phyloP scores from a whole-genome alignment of 2,797 vertebrate species.

The Peromyscus nudipes region DNA sequence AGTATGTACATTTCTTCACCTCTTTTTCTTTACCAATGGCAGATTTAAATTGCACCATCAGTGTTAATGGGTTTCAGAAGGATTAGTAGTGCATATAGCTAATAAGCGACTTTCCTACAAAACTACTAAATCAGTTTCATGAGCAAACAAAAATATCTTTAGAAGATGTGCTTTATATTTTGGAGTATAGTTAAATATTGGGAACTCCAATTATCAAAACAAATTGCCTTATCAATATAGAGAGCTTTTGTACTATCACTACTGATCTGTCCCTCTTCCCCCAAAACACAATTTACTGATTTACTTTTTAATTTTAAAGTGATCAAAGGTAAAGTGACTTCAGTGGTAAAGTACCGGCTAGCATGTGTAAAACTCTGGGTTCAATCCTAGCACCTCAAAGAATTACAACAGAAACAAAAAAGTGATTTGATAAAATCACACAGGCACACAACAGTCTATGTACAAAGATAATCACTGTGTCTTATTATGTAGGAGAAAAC shows the following conservation, averaged over 20 bases:
- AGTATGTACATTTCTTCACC: neutral
- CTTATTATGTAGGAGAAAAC: neutral
- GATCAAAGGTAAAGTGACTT: neutral
- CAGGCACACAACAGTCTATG: neutral
- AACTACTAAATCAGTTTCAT: constrained; percentile 1
- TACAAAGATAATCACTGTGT: neutral
- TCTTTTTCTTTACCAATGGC: constrained; percentile 40
- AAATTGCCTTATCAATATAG: constrained; percentile 7
- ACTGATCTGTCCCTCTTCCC: neutral
- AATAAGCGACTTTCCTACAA: constrained; percentile 48
- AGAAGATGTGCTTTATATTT: constrained; percentile 44
- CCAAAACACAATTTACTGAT: neutral
- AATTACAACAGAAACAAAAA: neutral
- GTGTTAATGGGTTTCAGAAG: neutral
- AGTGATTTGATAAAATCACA: constrained; percentile 2
- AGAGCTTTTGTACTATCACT: constrained; percentile 40
- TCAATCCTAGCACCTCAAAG: neutral
- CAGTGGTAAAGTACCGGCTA: neutral
- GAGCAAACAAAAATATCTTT: constrained; percentile 39
- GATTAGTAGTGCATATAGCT: neutral
- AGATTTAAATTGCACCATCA: constrained; percentile 20
- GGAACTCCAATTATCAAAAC: neutral
- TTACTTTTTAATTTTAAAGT: neutral
- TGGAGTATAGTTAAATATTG: constrained; percentile 44
- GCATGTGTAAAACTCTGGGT: neutral